These are phyloP conservation scores for Beaufortia kweichowensis DNA, from an alignment of 2,113 vertebrate species.

Conservation along the genomic window DNA sequence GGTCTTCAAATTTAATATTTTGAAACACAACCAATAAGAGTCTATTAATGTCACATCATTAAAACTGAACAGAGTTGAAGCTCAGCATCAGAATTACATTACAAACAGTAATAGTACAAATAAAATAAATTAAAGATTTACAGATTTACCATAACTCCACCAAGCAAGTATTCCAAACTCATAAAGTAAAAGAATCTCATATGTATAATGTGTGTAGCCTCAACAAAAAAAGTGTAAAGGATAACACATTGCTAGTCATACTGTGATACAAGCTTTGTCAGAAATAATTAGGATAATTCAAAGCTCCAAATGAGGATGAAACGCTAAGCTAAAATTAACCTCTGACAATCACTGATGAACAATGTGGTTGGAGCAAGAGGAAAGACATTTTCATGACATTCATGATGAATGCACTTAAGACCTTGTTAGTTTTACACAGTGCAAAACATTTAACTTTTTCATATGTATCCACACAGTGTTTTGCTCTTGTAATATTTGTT, in stretches of 20 bases:
- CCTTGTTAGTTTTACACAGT: neutral
- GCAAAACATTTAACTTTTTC: neutral
- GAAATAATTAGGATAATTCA: slow-evolving; percentile 14
- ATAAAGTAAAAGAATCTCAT: neutral
- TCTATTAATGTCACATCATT: neutral
- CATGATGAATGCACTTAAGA: neutral
- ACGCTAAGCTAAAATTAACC: neutral
- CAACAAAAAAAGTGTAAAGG: too few species aligned
- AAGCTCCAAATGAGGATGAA: slow-evolving; percentile 14
- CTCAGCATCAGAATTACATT: neutral
- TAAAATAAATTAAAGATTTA: too few species aligned
- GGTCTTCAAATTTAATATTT: neutral
- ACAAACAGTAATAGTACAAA: neutral
- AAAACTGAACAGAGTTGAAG: neutral
- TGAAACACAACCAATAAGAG: neutral
- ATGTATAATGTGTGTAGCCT: neutral
- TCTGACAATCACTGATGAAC: neutral
- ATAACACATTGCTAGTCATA: too few species aligned
- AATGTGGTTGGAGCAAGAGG: neutral
- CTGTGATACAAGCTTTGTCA: neutral
- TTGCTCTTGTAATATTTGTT: neutral
- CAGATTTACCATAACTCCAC: too few species aligned
- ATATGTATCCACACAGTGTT: neutral
- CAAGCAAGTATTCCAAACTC: neutral
- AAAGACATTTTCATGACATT: neutral